phyloP scores from a whole-genome alignment of 2,888 invertebrate species.

The Sabatieria punctata region DNA sequence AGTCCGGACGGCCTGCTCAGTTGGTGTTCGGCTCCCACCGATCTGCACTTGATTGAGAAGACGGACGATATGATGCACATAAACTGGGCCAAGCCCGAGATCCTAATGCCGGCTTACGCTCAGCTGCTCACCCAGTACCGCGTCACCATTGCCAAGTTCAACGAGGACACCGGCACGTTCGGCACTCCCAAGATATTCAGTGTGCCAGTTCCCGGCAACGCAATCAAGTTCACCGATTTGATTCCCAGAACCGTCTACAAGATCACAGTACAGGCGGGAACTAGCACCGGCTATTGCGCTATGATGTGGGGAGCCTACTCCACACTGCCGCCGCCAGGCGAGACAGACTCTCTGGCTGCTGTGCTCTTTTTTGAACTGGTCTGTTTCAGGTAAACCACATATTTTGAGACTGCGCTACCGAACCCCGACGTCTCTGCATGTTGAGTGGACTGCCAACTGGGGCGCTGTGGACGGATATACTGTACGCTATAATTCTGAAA shows the following conservation, averaged over 20 bases:
- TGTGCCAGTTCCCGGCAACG: constrained; percentile 22
- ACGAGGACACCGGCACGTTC: constrained; percentile 17
- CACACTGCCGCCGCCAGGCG: constrained; percentile 24
- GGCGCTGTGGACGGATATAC: constrained; percentile 11
- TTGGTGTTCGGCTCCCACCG: constrained; percentile 28
- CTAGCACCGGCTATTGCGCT: constrained; percentile 14
- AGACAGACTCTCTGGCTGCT: no score
- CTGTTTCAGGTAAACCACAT: constrained; percentile 15
- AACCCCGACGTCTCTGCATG: constrained; percentile 28
- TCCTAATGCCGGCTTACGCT: constrained; percentile 23
- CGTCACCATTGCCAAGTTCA: constrained; percentile 27
- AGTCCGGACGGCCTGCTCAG: constrained; percentile 14
- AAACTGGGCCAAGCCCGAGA: constrained; percentile 28
- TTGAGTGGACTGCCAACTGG: constrained; percentile 31
- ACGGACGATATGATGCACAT: constrained; percentile 29
- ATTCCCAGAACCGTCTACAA: constrained; percentile 28
- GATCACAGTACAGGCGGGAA: constrained; percentile 31
- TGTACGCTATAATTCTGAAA: no score
- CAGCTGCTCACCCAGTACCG: constrained; percentile 29
- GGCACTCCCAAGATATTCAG: constrained; percentile 27
- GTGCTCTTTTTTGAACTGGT: no score
- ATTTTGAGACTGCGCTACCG: constrained; percentile 25
- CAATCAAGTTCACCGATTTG: constrained; percentile 26
- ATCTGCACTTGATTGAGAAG: constrained; percentile 28
- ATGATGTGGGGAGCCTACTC: constrained; percentile 31